Evolutionary conservation across 2,888 invertebrate genomes (phyloP), one percentile per base, ranked within the genome.

Genomic region (Camponotus fellah): DNA sequence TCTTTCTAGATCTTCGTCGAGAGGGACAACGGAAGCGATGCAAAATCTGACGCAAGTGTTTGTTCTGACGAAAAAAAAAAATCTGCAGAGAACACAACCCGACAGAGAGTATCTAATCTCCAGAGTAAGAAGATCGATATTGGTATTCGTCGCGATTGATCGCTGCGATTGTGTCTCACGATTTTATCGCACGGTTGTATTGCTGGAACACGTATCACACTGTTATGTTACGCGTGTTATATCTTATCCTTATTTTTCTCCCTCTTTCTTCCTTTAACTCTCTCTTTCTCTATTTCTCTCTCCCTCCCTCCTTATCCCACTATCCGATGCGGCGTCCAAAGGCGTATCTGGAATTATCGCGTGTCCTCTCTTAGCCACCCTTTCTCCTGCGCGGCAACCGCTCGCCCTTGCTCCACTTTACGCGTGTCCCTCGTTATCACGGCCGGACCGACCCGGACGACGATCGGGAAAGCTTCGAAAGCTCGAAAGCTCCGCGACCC

Each of bases 191-290:
- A 93, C 94, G n/a, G 95, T 93, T 92, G 93, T 94, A 87, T 93
- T n/a, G 53, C 95, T 92, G 84, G 87, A 90, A 80, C 89, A 90
- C 89, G 94, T 92, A 85, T 94, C 92, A 89, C 95, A 89, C 95
- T 94, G 93, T 93, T 92, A 95, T 91, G 92, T 91, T 95, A 93
- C 53, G 40, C 64, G 53, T 65, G 40, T 58, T 60, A 8, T 81
- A 53, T 65, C 81, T 75, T 80, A 92, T 43, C 75, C 32, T 65
- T 53, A 64, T 82, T 75, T 65, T 66, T 49, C 17, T 76, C 75
- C 58, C 74, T 75, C 82, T 75, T 49, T n/a, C 75, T 82, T 34
- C 79, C 60, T 72, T 58, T 71, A 62, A 53, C 60, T 79, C 32
- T 58, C 46, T 46, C 32, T 46, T 40, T 49, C 60, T n/a, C 60